Base-by-base conservation (phyloP, 92 coral and sea anemone species). In the Porites rus region DNA sequence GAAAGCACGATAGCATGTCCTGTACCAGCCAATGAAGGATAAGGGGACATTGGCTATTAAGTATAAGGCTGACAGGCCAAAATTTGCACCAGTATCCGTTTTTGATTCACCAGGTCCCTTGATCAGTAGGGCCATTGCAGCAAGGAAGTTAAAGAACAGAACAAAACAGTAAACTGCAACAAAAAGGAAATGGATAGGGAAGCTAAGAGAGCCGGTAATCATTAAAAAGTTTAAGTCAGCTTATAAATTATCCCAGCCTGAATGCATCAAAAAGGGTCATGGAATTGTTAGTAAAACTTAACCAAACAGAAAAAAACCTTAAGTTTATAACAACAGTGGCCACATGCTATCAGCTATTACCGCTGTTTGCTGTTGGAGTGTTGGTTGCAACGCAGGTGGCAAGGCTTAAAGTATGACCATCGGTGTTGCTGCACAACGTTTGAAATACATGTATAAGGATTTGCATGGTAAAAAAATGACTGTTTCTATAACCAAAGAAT, bases 61-160 rank as follows among this genome's bases (percentile, higher is more conserved):
- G 82, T 84, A 90, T 20, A 93, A 85, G 61, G 89, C 86, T 82
- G 96, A 81, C 66, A 94, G 17, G 54, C 95, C 89, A 77, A 94
- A 92, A 56, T 96, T 92, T 31, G 78, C 52, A 63, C 96, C 96
- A 31, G 72, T 86, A 51, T 90, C n/a, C 3, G 6, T 7, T 8
- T 74, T 19, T 53, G 62, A 68, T 19, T 21, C 25, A 16, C 81
- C 81, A 8, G 93, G 65, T 46, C 82, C 86, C 38, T 62, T 66
- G 67, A 90, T 92, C 85, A 96, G 75, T 78, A 92, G 77, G 43
- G 98, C 98, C 96, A 96, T 59, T 19, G 98, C 95, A 65, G 93
- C 21, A 71, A 96, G 67, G 88, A 96, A 88, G 93, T 96, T 96
- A 91, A 79, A 90, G 61, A 96, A 82, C 94, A 96, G 19, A 69